phyloP scores from a whole-genome alignment of 53 echinoderm and acorn worm genomes.

The Paracentrotus lividus region DNA sequence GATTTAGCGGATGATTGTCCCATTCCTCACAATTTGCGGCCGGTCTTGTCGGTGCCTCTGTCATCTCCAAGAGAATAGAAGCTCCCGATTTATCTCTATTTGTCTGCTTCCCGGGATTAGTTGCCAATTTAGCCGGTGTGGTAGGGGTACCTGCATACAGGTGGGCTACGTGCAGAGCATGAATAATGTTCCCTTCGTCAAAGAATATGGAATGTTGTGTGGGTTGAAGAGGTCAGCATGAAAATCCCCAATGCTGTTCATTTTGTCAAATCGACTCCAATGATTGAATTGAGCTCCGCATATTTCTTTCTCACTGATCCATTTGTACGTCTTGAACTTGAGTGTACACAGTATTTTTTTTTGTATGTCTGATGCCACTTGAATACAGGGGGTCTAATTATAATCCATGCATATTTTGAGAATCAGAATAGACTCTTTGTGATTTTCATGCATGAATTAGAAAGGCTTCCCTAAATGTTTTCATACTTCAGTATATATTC shows the following conservation, averaged over 20 bases:
- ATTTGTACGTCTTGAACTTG: background rate
- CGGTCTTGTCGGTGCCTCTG: constrained; percentile 51
- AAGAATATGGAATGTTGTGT: constrained; percentile 4
- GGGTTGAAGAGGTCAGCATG: constrained; percentile 37
- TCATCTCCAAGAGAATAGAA: background rate
- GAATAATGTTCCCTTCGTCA: constrained; percentile 3
- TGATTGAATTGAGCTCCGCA: constrained; percentile 32
- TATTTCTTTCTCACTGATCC: background rate
- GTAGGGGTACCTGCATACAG: background rate
- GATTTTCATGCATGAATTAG: background rate
- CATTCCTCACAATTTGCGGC: constrained; percentile 43
- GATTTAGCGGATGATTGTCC: constrained; percentile 60
- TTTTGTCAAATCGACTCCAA: background rate
- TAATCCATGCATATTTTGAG: background rate
- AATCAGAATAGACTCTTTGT: background rate
- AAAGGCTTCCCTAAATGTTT: background rate
- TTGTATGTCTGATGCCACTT: background rate
- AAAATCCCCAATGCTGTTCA: constrained; percentile 35
- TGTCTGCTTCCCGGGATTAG: constrained; percentile 31
- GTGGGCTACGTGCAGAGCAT: constrained; percentile 45
- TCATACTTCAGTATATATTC: background rate
- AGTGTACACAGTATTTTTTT: background rate
- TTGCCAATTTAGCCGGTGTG: background rate
- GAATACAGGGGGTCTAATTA: background rate
- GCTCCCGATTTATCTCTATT: constrained; percentile 42